Conservation (phyloP, 1,140 invertebrate genomes). For the Galendromus occidentalis region DNA sequence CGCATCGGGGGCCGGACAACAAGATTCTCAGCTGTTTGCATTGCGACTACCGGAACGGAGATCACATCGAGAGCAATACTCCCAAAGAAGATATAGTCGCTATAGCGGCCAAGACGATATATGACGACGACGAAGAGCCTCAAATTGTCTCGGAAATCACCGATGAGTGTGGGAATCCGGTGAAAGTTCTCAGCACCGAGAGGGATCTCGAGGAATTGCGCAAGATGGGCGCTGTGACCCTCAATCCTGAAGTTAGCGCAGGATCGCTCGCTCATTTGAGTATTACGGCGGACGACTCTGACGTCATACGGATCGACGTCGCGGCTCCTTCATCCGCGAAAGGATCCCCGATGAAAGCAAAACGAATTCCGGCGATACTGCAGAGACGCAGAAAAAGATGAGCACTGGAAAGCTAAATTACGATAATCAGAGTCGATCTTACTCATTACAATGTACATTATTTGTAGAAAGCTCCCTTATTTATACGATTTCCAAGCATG, state of each 20-base stretch:
- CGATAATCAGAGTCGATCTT: too few species aligned
- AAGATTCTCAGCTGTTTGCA: slow-evolving; percentile 9
- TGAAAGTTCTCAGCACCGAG: neutral
- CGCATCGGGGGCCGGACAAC: neutral
- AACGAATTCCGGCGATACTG: too few species aligned
- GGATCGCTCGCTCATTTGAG: neutral
- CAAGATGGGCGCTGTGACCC: neutral
- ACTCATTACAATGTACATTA: too few species aligned
- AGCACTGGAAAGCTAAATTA: too few species aligned
- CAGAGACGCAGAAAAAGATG: too few species aligned
- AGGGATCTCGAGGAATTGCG: neutral
- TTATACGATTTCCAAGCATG: too few species aligned
- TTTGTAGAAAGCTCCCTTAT: too few species aligned
- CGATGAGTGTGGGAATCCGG: neutral
- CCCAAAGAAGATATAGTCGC: slow-evolving; percentile 7
- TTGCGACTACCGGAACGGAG: neutral
- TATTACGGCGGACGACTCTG: neutral
- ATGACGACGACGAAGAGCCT: slow-evolving; percentile 1
- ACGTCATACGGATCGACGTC: neutral
- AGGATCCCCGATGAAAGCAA: too few species aligned
- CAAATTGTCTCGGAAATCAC: neutral
- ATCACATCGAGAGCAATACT: neutral
- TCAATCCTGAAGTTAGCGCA: neutral
- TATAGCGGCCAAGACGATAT: neutral
- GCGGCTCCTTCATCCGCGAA: neutral